Evolutionary conservation across 2,888 invertebrate genomes (phyloP).

Genomic region (Lithophane semibrunnea): DNA sequence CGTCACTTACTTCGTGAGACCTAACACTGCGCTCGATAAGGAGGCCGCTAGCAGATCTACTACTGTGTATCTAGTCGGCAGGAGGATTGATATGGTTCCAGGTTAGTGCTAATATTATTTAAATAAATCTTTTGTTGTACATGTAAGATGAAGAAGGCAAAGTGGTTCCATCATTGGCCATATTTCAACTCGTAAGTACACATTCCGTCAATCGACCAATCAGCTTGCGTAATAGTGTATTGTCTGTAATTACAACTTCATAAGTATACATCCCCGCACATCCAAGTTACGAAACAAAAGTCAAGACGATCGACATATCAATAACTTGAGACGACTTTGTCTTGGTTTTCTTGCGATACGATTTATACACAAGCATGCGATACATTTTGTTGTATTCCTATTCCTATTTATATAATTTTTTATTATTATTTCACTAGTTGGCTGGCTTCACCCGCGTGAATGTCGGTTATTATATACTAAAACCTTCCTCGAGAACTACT

Average conservation of each 20-base stretch:
- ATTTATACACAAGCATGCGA: too few species aligned
- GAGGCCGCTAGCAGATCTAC: conserved; percentile 98
- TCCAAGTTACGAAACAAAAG: not conserved
- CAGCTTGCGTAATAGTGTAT: not conserved
- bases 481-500: too few species aligned
- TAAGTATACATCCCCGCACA: not conserved
- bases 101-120: conserved; percentile 70
- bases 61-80: conserved; percentile 98
- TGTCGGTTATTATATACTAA: too few species aligned
- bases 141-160: too few species aligned
- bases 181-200: not conserved
- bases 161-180: not conserved
- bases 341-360: not conserved
- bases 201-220: not conserved
- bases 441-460: too few species aligned
- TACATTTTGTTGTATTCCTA: not conserved
- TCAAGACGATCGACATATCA: not conserved
- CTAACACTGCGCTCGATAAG: conserved; percentile 96
- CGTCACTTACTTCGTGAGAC: conserved; percentile 98
- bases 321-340: not conserved
- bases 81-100: conserved; percentile 97
- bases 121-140: not conserved
- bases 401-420: too few species aligned
- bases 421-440: too few species aligned
- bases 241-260: not conserved